phyloP scores from a whole-genome alignment of 2,113 vertebrate species.

The Psilopogon haemacephalus region DNA sequence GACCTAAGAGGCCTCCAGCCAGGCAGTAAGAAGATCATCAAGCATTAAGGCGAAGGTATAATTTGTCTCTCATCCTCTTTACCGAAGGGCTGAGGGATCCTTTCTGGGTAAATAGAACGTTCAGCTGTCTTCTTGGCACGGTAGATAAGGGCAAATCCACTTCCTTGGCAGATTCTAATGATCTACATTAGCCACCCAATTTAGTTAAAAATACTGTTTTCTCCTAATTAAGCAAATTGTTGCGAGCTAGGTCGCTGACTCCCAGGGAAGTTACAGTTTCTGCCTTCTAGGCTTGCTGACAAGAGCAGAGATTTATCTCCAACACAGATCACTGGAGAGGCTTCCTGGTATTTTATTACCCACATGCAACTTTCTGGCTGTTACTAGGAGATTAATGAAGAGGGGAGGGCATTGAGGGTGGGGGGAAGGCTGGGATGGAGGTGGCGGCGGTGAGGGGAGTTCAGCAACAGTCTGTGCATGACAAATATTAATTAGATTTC shows the following conservation, averaged over 20 bases:
- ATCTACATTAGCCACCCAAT: not conserved
- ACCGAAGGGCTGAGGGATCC: not conserved
- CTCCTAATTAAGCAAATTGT: conserved; percentile 41
- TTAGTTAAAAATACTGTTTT: conserved; percentile 13
- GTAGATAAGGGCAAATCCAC: not conserved
- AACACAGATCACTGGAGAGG: not conserved
- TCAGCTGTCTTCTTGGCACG: not conserved
- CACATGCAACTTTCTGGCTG: not conserved
- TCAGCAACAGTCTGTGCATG: not conserved
- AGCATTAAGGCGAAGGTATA: not conserved
- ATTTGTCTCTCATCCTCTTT: conserved; percentile 20
- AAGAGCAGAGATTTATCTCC: conserved; percentile 21
- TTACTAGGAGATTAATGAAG: conserved; percentile 1
- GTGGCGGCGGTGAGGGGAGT: not conserved
- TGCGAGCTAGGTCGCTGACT: not conserved
- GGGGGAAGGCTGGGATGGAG: not conserved
- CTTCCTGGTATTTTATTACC: not conserved
- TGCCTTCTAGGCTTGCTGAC: conserved; percentile 19
- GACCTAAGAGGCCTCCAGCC: not conserved
- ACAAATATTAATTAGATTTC: conserved; percentile 9
- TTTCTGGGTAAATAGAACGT: not conserved
- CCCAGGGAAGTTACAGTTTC: not conserved
- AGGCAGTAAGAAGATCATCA: not conserved
- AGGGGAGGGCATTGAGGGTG: not conserved
- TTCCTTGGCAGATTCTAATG: not conserved